These are phyloP conservation scores for Actinia tenebrosa DNA, from an alignment of 64 coral and sea anemone species.

Conservation along the genomic window DNA sequence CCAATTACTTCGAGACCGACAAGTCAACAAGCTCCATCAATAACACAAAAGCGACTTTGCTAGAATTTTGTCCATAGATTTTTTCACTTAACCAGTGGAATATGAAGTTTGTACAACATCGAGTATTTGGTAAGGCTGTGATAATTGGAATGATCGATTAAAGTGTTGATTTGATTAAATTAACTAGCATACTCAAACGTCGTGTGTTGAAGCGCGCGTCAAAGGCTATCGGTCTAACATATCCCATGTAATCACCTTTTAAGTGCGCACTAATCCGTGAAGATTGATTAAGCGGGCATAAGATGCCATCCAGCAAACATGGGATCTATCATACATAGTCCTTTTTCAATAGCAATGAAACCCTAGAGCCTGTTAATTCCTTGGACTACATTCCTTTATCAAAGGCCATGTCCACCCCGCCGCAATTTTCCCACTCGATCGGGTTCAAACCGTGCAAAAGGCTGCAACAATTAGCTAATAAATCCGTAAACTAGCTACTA, in stretches of 20 bases:
- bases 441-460: neutral
- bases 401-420: neutral
- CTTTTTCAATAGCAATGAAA: slow-evolving; percentile 28
- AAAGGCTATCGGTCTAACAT: slow-evolving; percentile 16
- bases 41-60: slow-evolving; percentile 17
- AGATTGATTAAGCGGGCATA: slow-evolving; percentile 29
- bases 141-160: neutral
- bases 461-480: slow-evolving; percentile 19
- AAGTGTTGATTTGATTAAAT: neutral
- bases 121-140: slow-evolving; percentile 5
- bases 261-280: slow-evolving; percentile 18
- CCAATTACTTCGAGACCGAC: slow-evolving; percentile 27
- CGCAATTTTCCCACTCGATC: neutral
- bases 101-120: neutral
- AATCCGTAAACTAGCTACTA: slow-evolving; percentile 19
- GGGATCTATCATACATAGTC: slow-evolving; percentile 3
- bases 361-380: slow-evolving; percentile 34
- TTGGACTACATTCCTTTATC: slow-evolving; percentile 17
- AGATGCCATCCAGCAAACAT: slow-evolving; percentile 16
- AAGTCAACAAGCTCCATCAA: slow-evolving; percentile 11
- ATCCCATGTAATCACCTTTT: slow-evolving; percentile 33
- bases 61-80: neutral
- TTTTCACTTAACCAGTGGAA: neutral
- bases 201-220: slow-evolving; percentile 3
- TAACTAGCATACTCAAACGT: neutral